A percentile compares a stretch with the other conserved stretches of the same genome.
Evolutionary conservation across 2,113 vertebrate genomes (phyloP).

Genomic region (Dryoscopus gambensis): DNA sequence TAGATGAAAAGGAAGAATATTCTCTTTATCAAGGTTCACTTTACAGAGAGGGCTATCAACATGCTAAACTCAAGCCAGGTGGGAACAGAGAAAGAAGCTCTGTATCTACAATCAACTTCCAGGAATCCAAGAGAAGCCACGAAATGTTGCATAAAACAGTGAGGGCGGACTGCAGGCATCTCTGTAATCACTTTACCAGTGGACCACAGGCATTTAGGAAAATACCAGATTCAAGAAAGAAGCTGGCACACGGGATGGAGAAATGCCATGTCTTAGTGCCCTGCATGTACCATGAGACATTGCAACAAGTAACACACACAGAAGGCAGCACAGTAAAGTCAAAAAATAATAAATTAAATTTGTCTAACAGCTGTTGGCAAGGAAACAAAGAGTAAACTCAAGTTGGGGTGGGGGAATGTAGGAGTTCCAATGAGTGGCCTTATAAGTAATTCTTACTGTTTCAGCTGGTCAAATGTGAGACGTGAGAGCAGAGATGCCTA

Average conservation of each 20-base stretch:
- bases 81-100: background rate
- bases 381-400: background rate
- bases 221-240: background rate
- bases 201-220: conserved; percentile 36
- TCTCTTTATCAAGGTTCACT: background rate
- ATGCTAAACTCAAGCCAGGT: background rate
- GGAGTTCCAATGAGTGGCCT: background rate
- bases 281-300: background rate
- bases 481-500: background rate
- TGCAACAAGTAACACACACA: background rate
- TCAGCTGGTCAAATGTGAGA: background rate
- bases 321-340: background rate
- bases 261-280: background rate
- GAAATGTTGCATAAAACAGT: background rate
- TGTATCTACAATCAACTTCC: background rate
- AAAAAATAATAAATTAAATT: background rate
- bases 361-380: background rate
- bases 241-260: background rate
- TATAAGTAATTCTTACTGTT: background rate
- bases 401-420: background rate
- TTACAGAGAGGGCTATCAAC: background rate
- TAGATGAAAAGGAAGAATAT: conserved; percentile 23
- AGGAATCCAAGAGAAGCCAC: background rate
- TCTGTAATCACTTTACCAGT: background rate
- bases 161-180: background rate